phyloP scores from a whole-genome alignment of 2,888 invertebrate species.

The Heliconius aoede region DNA sequence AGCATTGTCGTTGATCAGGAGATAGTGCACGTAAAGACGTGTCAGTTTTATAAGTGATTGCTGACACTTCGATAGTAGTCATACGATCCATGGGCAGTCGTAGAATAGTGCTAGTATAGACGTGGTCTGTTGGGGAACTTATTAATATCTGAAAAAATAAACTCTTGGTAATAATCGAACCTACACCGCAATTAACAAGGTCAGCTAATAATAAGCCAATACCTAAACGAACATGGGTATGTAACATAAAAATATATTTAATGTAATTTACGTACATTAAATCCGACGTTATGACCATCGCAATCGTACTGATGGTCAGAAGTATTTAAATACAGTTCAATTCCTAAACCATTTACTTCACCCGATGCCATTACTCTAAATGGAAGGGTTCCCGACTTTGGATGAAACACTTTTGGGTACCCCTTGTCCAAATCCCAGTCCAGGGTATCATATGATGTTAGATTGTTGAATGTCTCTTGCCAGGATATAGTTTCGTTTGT shows the following conservation, averaged over 20 bases:
- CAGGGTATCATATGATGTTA: conserved; percentile 53
- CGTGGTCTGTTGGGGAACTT: conserved; percentile 74
- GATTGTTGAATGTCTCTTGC: conserved; percentile 63
- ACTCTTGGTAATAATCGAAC: too few relatives aligned
- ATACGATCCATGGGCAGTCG: conserved; percentile 75
- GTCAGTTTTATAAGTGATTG: conserved; percentile 75
- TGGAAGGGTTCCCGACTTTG: conserved; percentile 61
- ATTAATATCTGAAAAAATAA: conserved; percentile 64
- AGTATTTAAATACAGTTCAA: conserved; percentile 74
- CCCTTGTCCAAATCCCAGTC: conserved; percentile 72
- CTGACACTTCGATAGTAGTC: conserved; percentile 76
- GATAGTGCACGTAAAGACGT: conserved; percentile 59
- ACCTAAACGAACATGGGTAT: too few relatives aligned
- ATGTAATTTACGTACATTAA: conserved; percentile 63
- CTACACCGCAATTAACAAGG: too few relatives aligned
- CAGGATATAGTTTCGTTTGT: conserved; percentile 68
- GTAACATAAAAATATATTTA: background rate
- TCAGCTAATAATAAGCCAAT: background rate
- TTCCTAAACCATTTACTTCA: conserved; percentile 69
- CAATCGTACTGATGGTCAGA: conserved; percentile 75
- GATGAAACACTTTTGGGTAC: conserved; percentile 71
- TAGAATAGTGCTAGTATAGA: conserved; percentile 73
- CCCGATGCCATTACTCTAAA: conserved; percentile 74
- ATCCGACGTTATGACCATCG: conserved; percentile 75
- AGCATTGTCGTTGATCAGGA: conserved; percentile 72